These are phyloP conservation scores for Seriola dumerili DNA, from an alignment of 2,113 vertebrate species.

Conservation along the genomic window DNA sequence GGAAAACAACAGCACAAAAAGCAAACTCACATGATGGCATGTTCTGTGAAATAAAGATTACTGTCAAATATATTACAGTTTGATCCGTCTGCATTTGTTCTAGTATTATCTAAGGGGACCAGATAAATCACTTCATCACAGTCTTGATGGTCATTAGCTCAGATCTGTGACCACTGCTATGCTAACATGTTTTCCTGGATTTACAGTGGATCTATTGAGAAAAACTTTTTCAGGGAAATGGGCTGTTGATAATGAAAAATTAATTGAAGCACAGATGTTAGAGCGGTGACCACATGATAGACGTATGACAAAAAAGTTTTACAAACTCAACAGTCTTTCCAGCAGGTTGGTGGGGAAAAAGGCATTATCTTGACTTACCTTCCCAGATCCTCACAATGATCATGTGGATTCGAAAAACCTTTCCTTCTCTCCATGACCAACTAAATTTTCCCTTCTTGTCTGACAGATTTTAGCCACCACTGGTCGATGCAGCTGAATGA, in stretches of 20 bases:
- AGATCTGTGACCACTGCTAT: not conserved
- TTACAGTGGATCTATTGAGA: not conserved
- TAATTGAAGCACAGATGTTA: not conserved
- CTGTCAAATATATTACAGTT: not conserved
- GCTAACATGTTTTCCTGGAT: not conserved
- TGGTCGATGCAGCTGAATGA: not conserved
- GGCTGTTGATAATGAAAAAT: not conserved
- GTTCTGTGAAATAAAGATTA: slow-evolving; percentile 26
- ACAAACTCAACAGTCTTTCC: not conserved
- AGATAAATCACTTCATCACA: slow-evolving; percentile 1
- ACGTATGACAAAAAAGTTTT: not conserved
- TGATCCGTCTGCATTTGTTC: not conserved
- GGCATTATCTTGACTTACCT: slow-evolving; percentile 55
- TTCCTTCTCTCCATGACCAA: slow-evolving; percentile 68
- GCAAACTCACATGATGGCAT: slow-evolving; percentile 17
- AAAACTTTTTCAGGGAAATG: not conserved
- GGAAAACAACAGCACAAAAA: not conserved
- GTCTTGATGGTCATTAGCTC: not conserved
- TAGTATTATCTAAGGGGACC: not conserved
- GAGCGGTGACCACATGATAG: not conserved
- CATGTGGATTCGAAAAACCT: slow-evolving; percentile 9
- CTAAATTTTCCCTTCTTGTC: not conserved
- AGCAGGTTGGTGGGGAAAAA: not conserved
- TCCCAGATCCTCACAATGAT: not conserved
- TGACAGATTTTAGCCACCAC: not conserved